These are phyloP conservation scores for Charadrius vociferus DNA, from an alignment of 2,113 vertebrate species.

Conservation along the genomic window DNA sequence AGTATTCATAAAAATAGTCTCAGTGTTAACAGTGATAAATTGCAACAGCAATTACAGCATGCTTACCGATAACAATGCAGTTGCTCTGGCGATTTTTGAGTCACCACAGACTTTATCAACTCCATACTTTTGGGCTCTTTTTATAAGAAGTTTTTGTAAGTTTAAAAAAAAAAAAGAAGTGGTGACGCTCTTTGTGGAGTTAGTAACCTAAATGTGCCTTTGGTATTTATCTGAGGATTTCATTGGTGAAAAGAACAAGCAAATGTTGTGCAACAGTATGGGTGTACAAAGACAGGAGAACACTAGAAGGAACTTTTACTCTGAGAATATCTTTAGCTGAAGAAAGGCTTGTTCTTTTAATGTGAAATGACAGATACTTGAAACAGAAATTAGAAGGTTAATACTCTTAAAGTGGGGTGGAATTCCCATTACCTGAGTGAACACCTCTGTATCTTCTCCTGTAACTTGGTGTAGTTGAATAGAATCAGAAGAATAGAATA, in stretches of 20 bases:
- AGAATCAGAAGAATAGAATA: neutral
- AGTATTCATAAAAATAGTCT: constrained; percentile 1
- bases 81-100: neutral
- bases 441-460: neutral
- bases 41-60: neutral
- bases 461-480: neutral
- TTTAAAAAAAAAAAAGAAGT: neutral
- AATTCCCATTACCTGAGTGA: neutral
- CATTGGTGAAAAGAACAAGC: neutral
- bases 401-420: neutral
- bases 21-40: neutral
- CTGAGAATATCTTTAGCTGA: neutral
- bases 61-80: neutral
- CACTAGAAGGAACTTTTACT: neutral
- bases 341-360: neutral
- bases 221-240: neutral
- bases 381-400: neutral
- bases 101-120: neutral
- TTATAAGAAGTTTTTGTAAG: neutral
- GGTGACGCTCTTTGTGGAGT: neutral
- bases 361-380: neutral
- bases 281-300: neutral
- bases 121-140: neutral
- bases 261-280: neutral
- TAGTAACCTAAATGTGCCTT: neutral